phyloP scores from a whole-genome alignment of 2,888 invertebrate genomes.

The Creontiades dilutus region DNA sequence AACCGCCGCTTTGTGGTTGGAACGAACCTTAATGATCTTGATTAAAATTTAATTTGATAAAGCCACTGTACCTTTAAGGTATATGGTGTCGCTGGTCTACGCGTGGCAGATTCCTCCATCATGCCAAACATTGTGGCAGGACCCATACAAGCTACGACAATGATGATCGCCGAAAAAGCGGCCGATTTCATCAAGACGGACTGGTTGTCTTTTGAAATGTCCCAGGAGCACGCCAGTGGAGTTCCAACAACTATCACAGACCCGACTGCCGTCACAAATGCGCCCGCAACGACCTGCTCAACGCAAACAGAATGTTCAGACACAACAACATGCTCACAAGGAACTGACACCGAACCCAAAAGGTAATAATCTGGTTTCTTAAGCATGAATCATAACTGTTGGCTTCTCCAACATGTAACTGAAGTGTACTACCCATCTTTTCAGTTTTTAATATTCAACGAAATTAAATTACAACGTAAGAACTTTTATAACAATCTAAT shows the following conservation, averaged over 20 bases:
- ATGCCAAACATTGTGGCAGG: constrained; percentile 28
- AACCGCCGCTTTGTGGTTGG: no score
- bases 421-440: no score
- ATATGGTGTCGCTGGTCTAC: constrained; percentile 33
- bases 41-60: no score
- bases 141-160: constrained; percentile 26
- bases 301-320: not conserved
- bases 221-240: not conserved
- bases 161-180: constrained; percentile 51
- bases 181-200: constrained; percentile 8
- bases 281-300: not conserved
- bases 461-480: no score
- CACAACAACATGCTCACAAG: not conserved
- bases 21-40: no score
- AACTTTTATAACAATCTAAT: no score
- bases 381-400: no score
- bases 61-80: not conserved
- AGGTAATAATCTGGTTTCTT: no score
- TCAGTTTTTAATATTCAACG: no score
- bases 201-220: constrained; percentile 26
- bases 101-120: constrained; percentile 37
- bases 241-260: not conserved
- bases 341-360: no score
- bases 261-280: not conserved
- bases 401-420: no score